Base-by-base conservation (phyloP, 2,113 vertebrate species). In the Corydoras sp. region DNA sequence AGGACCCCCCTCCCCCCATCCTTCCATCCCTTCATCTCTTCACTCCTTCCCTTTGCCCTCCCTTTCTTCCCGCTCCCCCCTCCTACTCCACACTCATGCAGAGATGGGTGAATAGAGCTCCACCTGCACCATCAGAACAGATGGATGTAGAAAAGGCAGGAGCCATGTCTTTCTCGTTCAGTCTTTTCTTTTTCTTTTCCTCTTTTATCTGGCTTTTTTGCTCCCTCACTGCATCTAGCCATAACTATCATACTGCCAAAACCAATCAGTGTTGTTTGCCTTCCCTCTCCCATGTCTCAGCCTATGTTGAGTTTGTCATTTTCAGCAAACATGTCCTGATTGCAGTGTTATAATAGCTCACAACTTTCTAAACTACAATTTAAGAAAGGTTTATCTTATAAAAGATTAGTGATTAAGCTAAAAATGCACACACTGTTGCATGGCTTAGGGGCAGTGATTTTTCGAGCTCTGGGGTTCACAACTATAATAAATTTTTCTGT, bases 81-180 rank as follows among this genome's bases (percentile, higher is more conserved):
- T 73, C 74, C 83, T 48, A 68, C 58, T 51, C 58, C 72, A 61
- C 54, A 59, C 69, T 61, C 77, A 73, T 56, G 60, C 75, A 84
- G 85, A 81, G 83, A 74, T 13, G 81, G 81, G 82, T 89, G 87
- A 90, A 89, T 88, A 87, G 86, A 83, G 76, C 85, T 89, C 88
- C 89, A 90, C 89, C 88, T 89, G 87, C 89, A 90, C 86, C 85
- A 80, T 86, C 78, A 81, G 83, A 89, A 85, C 87, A 90, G 89
- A 90, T 88, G 89, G 87, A 80, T 87, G 86, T 84, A 87, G 86
- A 82, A 84, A 88, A 88, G 84, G 84, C 86, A 86, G 84, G 71
- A 80, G 83, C 86, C 86, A 80, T 74, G 79, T 85, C 82, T 83
- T 77, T 65, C 50, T 48, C 30, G 15, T 18, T 49, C 66, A 18